Conservation (phyloP, 2,888 invertebrate genomes). For the Microdon myrmicae region DNA sequence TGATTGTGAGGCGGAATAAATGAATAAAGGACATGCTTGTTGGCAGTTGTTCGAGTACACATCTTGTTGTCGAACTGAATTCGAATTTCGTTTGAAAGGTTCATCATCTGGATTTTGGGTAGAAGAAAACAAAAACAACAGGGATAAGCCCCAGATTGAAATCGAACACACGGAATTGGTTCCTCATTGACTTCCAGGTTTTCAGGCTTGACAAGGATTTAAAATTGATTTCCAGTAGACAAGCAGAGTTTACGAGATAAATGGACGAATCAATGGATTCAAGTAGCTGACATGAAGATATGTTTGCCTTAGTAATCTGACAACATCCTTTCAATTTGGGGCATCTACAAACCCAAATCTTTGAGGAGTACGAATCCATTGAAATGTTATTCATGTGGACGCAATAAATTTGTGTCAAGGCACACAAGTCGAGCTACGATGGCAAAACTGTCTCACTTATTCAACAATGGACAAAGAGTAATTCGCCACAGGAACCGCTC, state of each 20-base stretch:
- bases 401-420: no score
- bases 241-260: slow-evolving; percentile 8
- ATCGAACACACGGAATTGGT: slow-evolving; percentile 19
- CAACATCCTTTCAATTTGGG: not conserved
- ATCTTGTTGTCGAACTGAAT: no score
- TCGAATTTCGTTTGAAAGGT: slow-evolving; percentile 4
- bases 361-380: no score
- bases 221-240: slow-evolving; percentile 38
- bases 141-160: slow-evolving; percentile 3
- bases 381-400: no score
- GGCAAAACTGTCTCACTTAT: no score
- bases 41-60: slow-evolving; percentile 15
- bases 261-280: slow-evolving; percentile 5
- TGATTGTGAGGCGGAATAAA: slow-evolving; percentile 33
- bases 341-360: no score
- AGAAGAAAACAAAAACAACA: slow-evolving; percentile 4
- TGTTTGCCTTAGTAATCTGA: not conserved
- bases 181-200: slow-evolving; percentile 46
- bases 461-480: no score
- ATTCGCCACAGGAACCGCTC: no score
- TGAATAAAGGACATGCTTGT: slow-evolving; percentile 26
- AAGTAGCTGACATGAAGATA: not conserved
- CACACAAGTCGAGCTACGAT: no score
- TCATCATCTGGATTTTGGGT: slow-evolving; percentile 4
- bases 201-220: slow-evolving; percentile 45